These are phyloP conservation scores for Amblyteles armatorius DNA, from an alignment of 2,888 invertebrate genomes.

Conservation along the genomic window DNA sequence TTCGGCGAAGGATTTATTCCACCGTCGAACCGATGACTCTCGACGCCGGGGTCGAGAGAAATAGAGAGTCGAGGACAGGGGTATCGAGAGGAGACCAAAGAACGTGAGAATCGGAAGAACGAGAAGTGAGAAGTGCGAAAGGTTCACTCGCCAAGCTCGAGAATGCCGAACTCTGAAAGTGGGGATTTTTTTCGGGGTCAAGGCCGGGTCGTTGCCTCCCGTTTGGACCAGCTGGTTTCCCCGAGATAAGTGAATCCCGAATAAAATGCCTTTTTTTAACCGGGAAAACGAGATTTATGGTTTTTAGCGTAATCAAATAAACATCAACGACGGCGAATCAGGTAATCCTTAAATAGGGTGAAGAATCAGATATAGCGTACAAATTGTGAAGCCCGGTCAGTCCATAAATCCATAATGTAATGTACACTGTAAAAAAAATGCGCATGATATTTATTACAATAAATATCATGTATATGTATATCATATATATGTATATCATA, in stretches of 20 bases:
- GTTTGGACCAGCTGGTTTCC: constrained; percentile 34
- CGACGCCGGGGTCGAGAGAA: background rate
- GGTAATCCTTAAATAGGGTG: no score
- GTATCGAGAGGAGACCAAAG: constrained; percentile 4
- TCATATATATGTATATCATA: no score
- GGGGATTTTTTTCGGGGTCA: constrained; percentile 12
- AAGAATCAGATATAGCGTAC: no score
- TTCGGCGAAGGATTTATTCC: constrained; percentile 73
- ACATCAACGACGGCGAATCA: background rate
- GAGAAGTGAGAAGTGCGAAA: constrained; percentile 6
- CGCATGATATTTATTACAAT: no score
- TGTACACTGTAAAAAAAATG: no score
- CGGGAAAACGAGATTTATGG: background rate
- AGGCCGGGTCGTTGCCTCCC: constrained; percentile 13
- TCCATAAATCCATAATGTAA: no score
- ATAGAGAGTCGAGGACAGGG: background rate
- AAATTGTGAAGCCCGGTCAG: no score
- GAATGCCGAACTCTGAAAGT: background rate
- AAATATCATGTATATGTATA: no score
- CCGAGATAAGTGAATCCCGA: background rate
- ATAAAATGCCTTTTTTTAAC: background rate
- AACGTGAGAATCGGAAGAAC: constrained; percentile 5
- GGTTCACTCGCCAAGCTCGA: background rate
- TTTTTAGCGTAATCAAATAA: background rate
- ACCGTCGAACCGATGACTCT: constrained; percentile 54